phyloP scores from a whole-genome alignment of 2,888 invertebrate genomes.

The Chrysolina oricalcia region DNA sequence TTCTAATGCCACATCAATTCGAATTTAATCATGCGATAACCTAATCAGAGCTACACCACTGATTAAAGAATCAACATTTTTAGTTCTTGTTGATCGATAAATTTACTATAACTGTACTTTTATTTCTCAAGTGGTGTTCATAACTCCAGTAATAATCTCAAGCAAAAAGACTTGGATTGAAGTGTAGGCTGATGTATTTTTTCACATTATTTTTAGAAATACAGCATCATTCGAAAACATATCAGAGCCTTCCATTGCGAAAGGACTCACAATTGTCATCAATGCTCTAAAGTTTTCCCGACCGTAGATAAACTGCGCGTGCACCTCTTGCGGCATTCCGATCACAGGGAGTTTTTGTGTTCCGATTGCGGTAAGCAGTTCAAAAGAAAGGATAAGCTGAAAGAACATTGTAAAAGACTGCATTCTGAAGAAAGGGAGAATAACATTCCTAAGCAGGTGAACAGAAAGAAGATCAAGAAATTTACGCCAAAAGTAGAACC shows the following conservation, averaged over 20 bases:
- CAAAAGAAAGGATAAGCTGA: conserved; percentile 83
- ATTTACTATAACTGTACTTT: too few relatives aligned
- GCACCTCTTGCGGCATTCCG: conserved; percentile 81
- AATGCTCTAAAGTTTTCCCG: conserved; percentile 82
- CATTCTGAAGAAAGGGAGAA: conserved; percentile 72
- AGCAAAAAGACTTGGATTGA: too few relatives aligned
- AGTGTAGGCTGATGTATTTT: not conserved
- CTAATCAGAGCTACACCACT: too few relatives aligned
- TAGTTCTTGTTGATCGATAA: too few relatives aligned
- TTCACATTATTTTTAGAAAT: conserved; percentile 64
- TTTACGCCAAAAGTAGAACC: conserved; percentile 76
- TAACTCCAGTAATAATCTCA: too few relatives aligned
- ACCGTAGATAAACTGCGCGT: conserved; percentile 82
- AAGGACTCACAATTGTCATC: conserved; percentile 78
- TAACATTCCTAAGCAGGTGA: conserved; percentile 67
- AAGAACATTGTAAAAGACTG: conserved; percentile 82
- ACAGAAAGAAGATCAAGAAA: conserved; percentile 68
- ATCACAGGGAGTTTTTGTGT: conserved; percentile 80
- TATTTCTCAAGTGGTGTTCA: too few relatives aligned
- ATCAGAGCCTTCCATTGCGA: conserved; percentile 83
- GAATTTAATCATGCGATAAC: too few relatives aligned
- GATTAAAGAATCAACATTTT: too few relatives aligned
- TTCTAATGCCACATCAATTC: too few relatives aligned
- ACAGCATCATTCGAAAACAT: conserved; percentile 73
- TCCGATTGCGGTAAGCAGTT: conserved; percentile 85